Evolutionary conservation across 2,797 vertebrate species (phyloP), one percentile per base, ranked within the genome.

Genomic region (Limosa lapponica): DNA sequence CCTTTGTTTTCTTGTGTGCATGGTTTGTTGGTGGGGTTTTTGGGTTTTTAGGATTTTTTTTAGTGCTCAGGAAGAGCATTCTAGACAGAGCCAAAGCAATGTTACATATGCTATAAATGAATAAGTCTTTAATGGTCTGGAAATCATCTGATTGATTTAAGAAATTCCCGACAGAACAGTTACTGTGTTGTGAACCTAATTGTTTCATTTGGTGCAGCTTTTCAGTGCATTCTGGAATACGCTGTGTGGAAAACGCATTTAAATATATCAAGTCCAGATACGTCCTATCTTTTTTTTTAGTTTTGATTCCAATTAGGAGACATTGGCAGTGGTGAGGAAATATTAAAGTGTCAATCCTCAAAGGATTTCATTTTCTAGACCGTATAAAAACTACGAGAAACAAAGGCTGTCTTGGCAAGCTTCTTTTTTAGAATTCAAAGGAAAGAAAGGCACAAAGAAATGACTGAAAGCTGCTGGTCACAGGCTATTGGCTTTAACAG

Each of bases 401-500:
- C 4, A 46, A n/a, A 58, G 18, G 28, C 7, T 10, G 1, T 49
- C 41, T 64, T 62, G 59, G 49, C 30, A 66, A 74, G 16, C 1
- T 65, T 61, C 8, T 75, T 71, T 10, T 46, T 71, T 48, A 48
- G 28, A 57, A 79, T 16, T 67, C 9, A 70, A 36, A 69, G 13
- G 28, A 84, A 81, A 54, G 16, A 66, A n/a, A 39, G 11, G 3
- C 6, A 27, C 6, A 28, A 41, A 2, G 1, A 66, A 89, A 62
- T 39, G 8, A 55, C 30, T 64, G 32, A 85, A 75, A 90, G 16
- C 5, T 27, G 22, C 30, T 51, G 10, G 5, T 70, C 13, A 32
- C 3, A n/a, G 4, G 1, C 23, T 67, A 36, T 4, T 28, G 13
- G 3, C 2, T 78, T 74, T 41, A 62, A 41, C 1, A 54, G 9